Evolutionary conservation across 2,113 vertebrate genomes (phyloP), one percentile per base, ranked within the genome.

Genomic region (Emydocephalus ijimae): DNA sequence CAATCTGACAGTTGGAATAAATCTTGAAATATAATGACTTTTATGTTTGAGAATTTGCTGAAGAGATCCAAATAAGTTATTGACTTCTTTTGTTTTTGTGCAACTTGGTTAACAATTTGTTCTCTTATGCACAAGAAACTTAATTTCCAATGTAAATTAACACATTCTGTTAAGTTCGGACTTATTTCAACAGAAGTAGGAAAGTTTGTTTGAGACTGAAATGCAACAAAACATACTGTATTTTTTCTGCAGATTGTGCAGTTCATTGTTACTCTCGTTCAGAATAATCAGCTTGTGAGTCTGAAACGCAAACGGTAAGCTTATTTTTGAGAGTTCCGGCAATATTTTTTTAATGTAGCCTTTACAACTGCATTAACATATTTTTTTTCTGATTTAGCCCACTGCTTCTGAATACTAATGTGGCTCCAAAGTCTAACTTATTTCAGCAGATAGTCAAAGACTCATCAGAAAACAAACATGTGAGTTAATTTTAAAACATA

Each of bases 291-390:
- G 3, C 97, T 99, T 94, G 97, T 99, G 93, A 99, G 99, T 95
- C 96, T 99, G 87, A 99, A 99, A 94, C 98, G 98, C 52, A 99
- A 99, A 97, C 98, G 99, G 99, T 99, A 97, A 98, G 96, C 64
- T 93, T 0, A 9, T 0, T 20, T 6, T 90, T 69, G 15, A 21
- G 1, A 50, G 54, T 69, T 64, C 20, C 26, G 18, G 23, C 7
- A 20, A 29, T 10, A 34, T 45, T 48, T 89, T 89, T 90, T 23
- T 34, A 1, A 15, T 26, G 2, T 39, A 12, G 23, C 59, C 26
- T 90, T 29, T 86, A 34, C 26, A 55, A 56, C 6, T 34, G 50
- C 57, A 21, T 93, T 91, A n/a, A 88, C 34, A 20, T 24, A 21
- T 85, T 93, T 48, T 23, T 23, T 45, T 95, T 95, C 59, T 96